Conservation (phyloP, 2,797 vertebrate genomes). For the Pelodytes ibericus region DNA sequence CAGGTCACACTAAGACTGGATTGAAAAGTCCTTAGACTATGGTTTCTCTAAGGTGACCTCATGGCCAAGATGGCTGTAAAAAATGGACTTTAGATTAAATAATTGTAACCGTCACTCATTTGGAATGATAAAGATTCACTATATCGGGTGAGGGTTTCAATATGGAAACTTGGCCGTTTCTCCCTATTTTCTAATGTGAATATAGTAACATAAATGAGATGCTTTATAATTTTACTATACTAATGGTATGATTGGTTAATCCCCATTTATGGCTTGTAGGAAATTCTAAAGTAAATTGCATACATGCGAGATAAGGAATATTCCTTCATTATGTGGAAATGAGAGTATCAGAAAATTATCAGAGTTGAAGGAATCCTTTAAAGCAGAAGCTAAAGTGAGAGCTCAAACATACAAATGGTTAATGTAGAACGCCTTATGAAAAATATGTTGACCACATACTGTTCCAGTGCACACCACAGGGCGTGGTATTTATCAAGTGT, state of each 20-base stretch:
- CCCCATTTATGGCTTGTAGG: constrained; percentile 16
- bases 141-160: neutral
- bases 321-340: constrained; percentile 12
- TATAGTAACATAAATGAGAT: constrained; percentile 35
- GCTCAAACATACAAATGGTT: too few relatives aligned
- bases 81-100: neutral
- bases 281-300: neutral
- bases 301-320: neutral
- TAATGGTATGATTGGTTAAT: constrained; percentile 22
- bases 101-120: neutral
- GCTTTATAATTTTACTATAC: constrained; percentile 24
- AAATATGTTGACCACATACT: too few relatives aligned
- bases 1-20: neutral
- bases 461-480: too few relatives aligned
- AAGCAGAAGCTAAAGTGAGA: too few relatives aligned
- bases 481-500: too few relatives aligned
- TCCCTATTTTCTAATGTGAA: neutral
- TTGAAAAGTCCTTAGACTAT: neutral
- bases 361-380: too few relatives aligned
- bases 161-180: constrained; percentile 8
- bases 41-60: neutral
- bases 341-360: neutral
- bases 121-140: constrained; percentile 10
- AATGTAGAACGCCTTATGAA: too few relatives aligned
- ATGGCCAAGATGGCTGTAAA: neutral